Evolutionary conservation across 2,113 vertebrate species (phyloP).

Genomic region (human (Homo sapiens)): DNA sequence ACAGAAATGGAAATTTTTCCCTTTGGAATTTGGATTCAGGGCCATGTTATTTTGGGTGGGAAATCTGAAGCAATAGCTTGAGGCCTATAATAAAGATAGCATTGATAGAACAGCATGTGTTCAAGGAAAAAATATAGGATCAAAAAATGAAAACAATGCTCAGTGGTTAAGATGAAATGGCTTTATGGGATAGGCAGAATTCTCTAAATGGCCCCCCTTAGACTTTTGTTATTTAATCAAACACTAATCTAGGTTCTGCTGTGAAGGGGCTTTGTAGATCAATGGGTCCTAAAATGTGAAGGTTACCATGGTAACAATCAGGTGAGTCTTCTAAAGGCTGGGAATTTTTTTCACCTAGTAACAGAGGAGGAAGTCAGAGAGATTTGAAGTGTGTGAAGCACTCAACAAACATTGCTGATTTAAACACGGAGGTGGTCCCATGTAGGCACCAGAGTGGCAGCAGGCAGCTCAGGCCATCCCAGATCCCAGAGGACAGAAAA

Average conservation of each 20-base stretch:
- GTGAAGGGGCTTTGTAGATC: not conserved
- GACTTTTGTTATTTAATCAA: not conserved
- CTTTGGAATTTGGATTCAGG: not conserved
- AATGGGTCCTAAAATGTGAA: not conserved
- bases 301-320: not conserved
- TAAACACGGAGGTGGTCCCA: not conserved
- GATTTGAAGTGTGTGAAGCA: not conserved
- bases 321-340: not conserved
- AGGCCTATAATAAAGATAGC: not conserved
- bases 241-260: not conserved
- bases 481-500: not conserved
- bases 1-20: not conserved
- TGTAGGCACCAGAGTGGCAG: too few relatives aligned
- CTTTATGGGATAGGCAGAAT: not conserved
- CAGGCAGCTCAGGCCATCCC: not conserved
- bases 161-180: not conserved
- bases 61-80: not conserved
- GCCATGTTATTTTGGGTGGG: not conserved
- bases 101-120: fast-evolving
- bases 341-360: not conserved
- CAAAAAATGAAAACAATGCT: not conserved
- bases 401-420: not conserved
- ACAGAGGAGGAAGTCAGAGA: not conserved
- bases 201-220: not conserved
- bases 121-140: not conserved